These are phyloP conservation scores for Phoenoteleia sp. DNA, from an alignment of 2,888 invertebrate species.

Conservation along the genomic window DNA sequence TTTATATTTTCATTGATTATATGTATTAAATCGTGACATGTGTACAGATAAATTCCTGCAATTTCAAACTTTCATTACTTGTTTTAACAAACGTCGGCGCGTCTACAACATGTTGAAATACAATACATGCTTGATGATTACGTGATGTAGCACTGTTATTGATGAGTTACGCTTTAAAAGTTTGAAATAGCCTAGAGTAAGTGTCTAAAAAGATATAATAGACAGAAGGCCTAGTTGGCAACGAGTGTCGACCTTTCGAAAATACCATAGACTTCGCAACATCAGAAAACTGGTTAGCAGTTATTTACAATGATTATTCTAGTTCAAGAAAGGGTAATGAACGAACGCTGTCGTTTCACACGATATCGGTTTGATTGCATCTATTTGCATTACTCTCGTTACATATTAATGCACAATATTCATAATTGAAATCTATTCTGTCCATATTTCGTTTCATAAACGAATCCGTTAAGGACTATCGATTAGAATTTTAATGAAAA, in stretches of 20 bases:
- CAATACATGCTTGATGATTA: constrained; percentile 9
- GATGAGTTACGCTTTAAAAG: constrained; percentile 25
- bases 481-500: neutral
- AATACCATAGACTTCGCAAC: constrained; percentile 27
- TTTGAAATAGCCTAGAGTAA: constrained; percentile 25
- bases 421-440: neutral
- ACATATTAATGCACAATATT: constrained; percentile 2
- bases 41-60: neutral
- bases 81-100: neutral
- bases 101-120: neutral
- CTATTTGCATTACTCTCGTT: constrained; percentile 8
- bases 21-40: neutral
- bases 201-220: constrained; percentile 37
- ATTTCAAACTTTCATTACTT: neutral
- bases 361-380: neutral
- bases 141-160: constrained; percentile 17
- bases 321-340: constrained; percentile 10
- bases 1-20: neutral
- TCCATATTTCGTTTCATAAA: neutral
- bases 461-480: neutral
- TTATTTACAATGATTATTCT: neutral
- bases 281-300: constrained; percentile 18
- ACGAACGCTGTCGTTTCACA: neutral
- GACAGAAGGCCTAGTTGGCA: constrained; percentile 47
- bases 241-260: constrained; percentile 43